Percentiles rank a stretch among this genome's conserved stretches.
Conservation (phyloP, 2,888 invertebrate genomes). For the Dryadula phaetusa region DNA sequence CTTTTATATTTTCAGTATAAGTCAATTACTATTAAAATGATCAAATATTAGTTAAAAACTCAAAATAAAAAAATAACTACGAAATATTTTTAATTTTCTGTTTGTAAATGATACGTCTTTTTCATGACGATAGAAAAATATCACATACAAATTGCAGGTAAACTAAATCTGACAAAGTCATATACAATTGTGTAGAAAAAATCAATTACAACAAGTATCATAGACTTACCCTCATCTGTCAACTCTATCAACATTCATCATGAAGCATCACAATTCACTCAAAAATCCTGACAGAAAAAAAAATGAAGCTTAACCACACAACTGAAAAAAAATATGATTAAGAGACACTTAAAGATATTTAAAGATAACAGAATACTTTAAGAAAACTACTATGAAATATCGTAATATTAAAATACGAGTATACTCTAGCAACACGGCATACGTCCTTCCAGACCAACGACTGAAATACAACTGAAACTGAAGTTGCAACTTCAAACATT, state of each 20-base stretch:
- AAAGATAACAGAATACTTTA: neutral
- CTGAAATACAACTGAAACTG: constrained; percentile 63
- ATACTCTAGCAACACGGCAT: constrained; percentile 39
- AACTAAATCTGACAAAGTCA: neutral
- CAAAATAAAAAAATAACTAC: neutral
- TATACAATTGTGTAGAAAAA: constrained; percentile 16
- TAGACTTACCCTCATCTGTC: constrained; percentile 67
- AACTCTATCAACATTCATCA: constrained; percentile 64
- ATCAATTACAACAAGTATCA: constrained; percentile 45
- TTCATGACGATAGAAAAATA: neutral
- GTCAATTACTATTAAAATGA: neutral
- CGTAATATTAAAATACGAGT: constrained; percentile 51
- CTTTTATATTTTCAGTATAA: neutral
- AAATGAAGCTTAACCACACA: constrained; percentile 34
- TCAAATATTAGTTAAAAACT: too few relatives aligned
- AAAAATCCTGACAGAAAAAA: constrained; percentile 48
- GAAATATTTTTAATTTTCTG: neutral
- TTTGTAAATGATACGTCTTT: neutral
- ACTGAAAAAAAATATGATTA: neutral
- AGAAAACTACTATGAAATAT: constrained; percentile 40
- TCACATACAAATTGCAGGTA: neutral
- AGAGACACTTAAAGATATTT: constrained; percentile 19
- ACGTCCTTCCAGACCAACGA: constrained; percentile 59
- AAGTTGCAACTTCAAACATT: constrained; percentile 45
- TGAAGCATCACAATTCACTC: constrained; percentile 56